Conservation (phyloP, 2,888 invertebrate genomes). For the Tupiocoris notatus region DNA sequence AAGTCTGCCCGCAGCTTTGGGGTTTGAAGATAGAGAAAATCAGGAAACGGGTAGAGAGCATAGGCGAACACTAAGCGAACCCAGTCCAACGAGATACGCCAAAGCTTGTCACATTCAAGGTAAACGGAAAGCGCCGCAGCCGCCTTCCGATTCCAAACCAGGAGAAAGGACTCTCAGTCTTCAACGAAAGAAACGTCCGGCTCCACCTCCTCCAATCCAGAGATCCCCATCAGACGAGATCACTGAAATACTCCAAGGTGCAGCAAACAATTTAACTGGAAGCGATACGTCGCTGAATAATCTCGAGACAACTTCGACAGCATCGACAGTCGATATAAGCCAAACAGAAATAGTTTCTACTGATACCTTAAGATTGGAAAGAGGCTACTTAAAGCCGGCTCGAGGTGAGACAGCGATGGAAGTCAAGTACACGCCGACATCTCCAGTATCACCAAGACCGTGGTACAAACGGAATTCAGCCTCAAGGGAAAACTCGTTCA, state of each 20-base stretch:
- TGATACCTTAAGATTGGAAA: slow-evolving; percentile 57
- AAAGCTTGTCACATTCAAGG: slow-evolving; percentile 69
- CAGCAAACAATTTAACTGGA: slow-evolving; percentile 44
- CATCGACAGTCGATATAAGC: slow-evolving; percentile 45
- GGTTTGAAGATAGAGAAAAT: neutral
- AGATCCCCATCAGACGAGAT: slow-evolving; percentile 32
- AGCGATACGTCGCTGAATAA: slow-evolving; percentile 36
- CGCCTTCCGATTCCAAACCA: slow-evolving; percentile 56
- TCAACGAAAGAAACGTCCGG: slow-evolving; percentile 57
- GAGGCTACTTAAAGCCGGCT: slow-evolving; percentile 56
- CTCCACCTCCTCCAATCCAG: slow-evolving; percentile 59
- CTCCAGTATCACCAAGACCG: slow-evolving; percentile 60
- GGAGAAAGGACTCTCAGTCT: slow-evolving; percentile 40
- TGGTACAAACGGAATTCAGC: slow-evolving; percentile 63
- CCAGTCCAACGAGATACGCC: slow-evolving; percentile 57
- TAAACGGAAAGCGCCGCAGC: slow-evolving; percentile 71
- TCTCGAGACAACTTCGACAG: slow-evolving; percentile 40
- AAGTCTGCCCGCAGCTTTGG: slow-evolving; percentile 49
- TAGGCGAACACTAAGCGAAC: slow-evolving; percentile 64
- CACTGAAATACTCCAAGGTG: slow-evolving; percentile 51
- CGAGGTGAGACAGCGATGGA: slow-evolving; percentile 52
- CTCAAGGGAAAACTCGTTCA: slow-evolving; percentile 40
- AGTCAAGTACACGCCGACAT: slow-evolving; percentile 53
- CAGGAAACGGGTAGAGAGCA: slow-evolving; percentile 51
- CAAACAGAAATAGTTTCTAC: slow-evolving; percentile 39